Percentiles rank a stretch among this genome's conserved stretches.
Evolutionary conservation across 2,888 invertebrate genomes (phyloP).

Genomic region (Epicampocera succincta): DNA sequence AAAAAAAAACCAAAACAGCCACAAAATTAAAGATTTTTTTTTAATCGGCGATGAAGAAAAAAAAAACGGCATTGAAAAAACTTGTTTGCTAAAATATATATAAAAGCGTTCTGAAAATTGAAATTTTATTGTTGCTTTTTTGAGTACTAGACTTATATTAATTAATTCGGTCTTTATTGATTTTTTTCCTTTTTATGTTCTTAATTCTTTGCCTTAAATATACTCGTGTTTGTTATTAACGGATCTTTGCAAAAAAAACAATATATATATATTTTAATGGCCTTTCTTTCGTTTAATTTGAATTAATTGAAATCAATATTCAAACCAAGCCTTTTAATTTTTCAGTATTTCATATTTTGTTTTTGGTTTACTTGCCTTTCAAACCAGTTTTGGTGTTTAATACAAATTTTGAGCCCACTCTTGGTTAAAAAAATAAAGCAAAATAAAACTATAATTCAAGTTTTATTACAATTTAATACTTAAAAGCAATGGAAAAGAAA

Average conservation of each 20-base stretch:
- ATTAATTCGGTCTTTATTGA: slow-evolving; percentile 26
- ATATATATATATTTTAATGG: slow-evolving; percentile 22
- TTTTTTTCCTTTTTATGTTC: neutral
- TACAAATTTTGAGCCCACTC: slow-evolving; percentile 53
- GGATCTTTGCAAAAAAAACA: slow-evolving; percentile 1
- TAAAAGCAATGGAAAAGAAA: slow-evolving; percentile 25
- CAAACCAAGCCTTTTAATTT: slow-evolving; percentile 38
- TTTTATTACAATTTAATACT: slow-evolving; percentile 61
- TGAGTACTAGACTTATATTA: slow-evolving; percentile 1
- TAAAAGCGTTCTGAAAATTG: slow-evolving; percentile 19
- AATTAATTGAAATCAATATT: slow-evolving; percentile 36
- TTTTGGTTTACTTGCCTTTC: slow-evolving; percentile 53
- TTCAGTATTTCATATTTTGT: neutral
- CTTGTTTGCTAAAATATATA: slow-evolving; percentile 43
- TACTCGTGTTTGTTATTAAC: slow-evolving; percentile 23
- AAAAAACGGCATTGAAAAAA: slow-evolving; percentile 67
- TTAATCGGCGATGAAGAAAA: slow-evolving; percentile 6
- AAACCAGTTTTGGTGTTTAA: slow-evolving; percentile 48
- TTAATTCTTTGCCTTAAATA: neutral
- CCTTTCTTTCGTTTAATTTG: slow-evolving; percentile 41
- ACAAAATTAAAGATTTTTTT: slow-evolving; percentile 15
- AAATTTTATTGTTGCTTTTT: neutral
- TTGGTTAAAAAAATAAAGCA: slow-evolving; percentile 27
- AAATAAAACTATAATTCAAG: slow-evolving; percentile 27
- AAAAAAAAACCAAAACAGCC: neutral